A percentile compares a stretch with the other conserved stretches of the same genome.
Evolutionary conservation across 2,888 invertebrate genomes (phyloP).

Genomic region (Galerucella calmariensis): DNA sequence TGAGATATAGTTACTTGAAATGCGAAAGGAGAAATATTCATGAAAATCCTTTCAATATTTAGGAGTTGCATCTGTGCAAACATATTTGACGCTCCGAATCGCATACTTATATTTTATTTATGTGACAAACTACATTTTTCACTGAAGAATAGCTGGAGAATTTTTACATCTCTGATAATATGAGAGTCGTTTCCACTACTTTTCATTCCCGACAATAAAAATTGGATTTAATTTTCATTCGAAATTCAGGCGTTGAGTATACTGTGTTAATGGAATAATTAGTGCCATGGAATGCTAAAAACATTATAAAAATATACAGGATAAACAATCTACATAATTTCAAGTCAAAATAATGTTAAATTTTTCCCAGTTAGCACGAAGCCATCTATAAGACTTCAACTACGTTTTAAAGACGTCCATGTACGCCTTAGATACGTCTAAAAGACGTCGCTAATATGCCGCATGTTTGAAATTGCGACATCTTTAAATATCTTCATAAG

Average conservation of each 20-base stretch:
- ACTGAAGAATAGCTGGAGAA: slow-evolving; percentile 32
- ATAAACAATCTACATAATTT: no score
- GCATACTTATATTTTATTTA: slow-evolving; percentile 39
- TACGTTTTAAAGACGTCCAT: no score
- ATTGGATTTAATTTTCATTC: slow-evolving; percentile 25
- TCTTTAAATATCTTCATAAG: no score
- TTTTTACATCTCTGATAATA: slow-evolving; percentile 28
- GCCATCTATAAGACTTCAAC: no score
- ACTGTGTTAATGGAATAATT: neutral
- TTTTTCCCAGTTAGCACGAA: no score
- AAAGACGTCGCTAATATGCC: no score
- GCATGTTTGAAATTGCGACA: no score
- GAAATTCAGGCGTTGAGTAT: neutral
- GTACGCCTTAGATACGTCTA: no score
- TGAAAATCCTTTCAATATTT: slow-evolving; percentile 30
- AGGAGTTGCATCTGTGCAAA: slow-evolving; percentile 34
- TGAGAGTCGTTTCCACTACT: slow-evolving; percentile 28
- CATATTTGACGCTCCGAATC: slow-evolving; percentile 37
- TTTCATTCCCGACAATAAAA: slow-evolving; percentile 32
- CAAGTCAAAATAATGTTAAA: no score
- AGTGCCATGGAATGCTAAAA: no score
- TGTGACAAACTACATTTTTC: slow-evolving; percentile 36
- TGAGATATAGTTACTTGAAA: slow-evolving; percentile 19
- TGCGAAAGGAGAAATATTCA: slow-evolving; percentile 28
- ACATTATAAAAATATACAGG: no score